Conservation (phyloP, 2,797 vertebrate genomes). For the Enteromius afrohamiltoni region DNA sequence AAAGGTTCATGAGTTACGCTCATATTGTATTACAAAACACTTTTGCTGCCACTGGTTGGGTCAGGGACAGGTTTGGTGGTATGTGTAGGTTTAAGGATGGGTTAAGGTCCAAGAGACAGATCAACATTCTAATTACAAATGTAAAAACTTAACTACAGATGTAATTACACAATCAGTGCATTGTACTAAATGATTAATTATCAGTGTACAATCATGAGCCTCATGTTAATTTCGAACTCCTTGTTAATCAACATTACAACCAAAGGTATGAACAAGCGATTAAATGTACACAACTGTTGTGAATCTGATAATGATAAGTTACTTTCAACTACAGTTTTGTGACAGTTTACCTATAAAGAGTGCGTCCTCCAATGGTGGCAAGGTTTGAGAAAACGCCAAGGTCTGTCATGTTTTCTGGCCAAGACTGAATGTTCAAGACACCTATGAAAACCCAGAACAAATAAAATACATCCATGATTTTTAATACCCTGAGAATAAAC, state of each 20-base stretch:
- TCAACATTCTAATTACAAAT: no score
- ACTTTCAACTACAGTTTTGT: neutral
- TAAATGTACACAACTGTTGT: neutral
- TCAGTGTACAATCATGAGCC: neutral
- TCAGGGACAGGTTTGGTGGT: no score
- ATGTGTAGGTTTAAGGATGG: no score
- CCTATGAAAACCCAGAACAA: slow-evolving; percentile 31
- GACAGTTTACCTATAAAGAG: slow-evolving; percentile 86
- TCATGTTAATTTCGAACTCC: neutral
- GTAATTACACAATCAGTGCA: no score
- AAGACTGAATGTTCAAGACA: slow-evolving; percentile 92
- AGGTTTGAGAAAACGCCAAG: slow-evolving; percentile 94
- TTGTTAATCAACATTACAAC: neutral
- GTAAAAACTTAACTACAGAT: no score
- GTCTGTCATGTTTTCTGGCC: slow-evolving; percentile 98
- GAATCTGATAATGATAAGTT: neutral
- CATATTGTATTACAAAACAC: no score
- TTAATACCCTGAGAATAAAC: neutral
- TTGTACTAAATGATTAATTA: no score
- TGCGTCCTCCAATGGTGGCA: slow-evolving; percentile 91
- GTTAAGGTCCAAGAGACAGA: no score
- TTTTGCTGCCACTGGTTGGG: no score
- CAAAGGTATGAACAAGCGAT: neutral
- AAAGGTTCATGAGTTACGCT: no score
- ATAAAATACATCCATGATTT: neutral